Base-by-base conservation (phyloP, 1,140 invertebrate species). In the Pogonomyrmex californicus region DNA sequence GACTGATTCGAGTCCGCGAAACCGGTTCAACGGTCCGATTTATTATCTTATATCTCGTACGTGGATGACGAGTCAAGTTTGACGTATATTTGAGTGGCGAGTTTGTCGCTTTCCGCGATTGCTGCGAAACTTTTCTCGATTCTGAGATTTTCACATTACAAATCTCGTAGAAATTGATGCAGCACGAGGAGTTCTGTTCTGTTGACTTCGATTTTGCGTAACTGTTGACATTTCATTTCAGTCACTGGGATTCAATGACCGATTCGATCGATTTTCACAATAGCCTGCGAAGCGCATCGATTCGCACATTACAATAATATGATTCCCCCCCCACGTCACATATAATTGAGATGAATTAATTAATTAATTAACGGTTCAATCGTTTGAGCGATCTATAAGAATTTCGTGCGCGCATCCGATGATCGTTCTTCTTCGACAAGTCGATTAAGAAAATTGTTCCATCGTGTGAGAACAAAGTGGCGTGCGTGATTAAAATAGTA, bases 191-290 rank as follows among this genome's bases (percentile, higher is more conserved):
- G 17, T 6, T 51, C 17, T 33, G 10, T 2, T 68, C 75, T 7
- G 4, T 23, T 54, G 23, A 14, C 6, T 33, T 14, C 10, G 38
- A 38, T 44, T 62, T 62, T 77, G 56, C 56, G 23, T 41, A 60
- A 76, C 4, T 62, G 38, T 77, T 62, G 30, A 63, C 41, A 36
- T 63, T 78, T 63, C 7, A 38, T 56, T 56, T n/a, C n/a, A n/a
- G 23, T 51, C 60, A 30, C 14, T 12, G n/a, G n/a, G 77, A 56
- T 81, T 68, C 77, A 44, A 70, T 56, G 36, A 68, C 7, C 33
- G 77, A 81, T 38, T 81, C 38, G 7, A 54, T 81, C 76, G 33
- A 66, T 79, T 51, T 75, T 65, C 33, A 79, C 44, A 79, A 66
- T 51, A 38, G 44, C 30, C 38, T 65, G n/a, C 3, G 6, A 78